Evolutionary conservation across 2,797 vertebrate species (phyloP), one percentile per base, ranked within the genome.

Genomic region (Lagodon rhomboides): DNA sequence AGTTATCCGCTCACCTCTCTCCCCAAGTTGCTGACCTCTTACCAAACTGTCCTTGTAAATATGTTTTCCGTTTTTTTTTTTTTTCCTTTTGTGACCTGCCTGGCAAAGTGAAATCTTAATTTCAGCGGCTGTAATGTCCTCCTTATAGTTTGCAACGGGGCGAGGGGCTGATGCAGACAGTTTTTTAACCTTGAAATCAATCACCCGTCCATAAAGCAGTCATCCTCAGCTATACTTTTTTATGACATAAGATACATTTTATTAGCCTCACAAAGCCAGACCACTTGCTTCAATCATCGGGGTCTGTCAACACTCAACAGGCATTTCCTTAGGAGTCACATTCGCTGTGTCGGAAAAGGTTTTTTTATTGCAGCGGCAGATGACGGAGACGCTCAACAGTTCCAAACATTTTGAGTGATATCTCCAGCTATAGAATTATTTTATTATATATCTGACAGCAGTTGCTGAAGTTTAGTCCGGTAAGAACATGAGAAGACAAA

Each of bases 151-250:
- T 74, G 51, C 62, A 69, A 38, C 38, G 17, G 34, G n/a, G 53
- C 38, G 18, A 73, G 68, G 25, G 16, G 47, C 47, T 56, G 38
- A 78, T 50, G 69, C 51, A 72, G 68, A 75, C 47, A 69, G 11
- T 55, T 76, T 82, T 76, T 77, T 54, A 69, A 89, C 82, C 79
- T 87, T 87, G 65, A 77, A 88, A 88, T 91, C 58, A 85, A 89
- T 87, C 85, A 87, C 68, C 16, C 27, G 25, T 60, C 70, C 68
- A 85, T 87, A 84, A 91, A 91, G 41, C 65, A 63, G 73, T 87
- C 70, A 75, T 82, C 73, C 71, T 69, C 51, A 50, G 76, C 76
- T 34, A 73, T 77, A 84, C 68, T 66, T 85, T 38, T 87, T 93
- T 86, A 88, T 82, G 84, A 74, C 43, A 70, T 82, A 44, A 79